A percentile compares a stretch with the other conserved stretches of the same genome.
Conservation (phyloP, 2,113 vertebrate genomes). For the western clawed frog (Xenopus tropicalis) region UCB_Xtro_10.0 CM004447.2:139638501-139639000, state of each 20-base stretch:
- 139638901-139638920: too few relatives aligned
- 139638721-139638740: constrained; percentile 17
- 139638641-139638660: constrained; percentile 18
- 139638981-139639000: too few relatives aligned
- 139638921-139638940: too few relatives aligned
- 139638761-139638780: constrained; percentile 20
- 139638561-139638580: too few relatives aligned
- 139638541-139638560: too few relatives aligned
- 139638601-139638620: constrained; percentile 34
- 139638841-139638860: too few relatives aligned
- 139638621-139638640: constrained; percentile 38
- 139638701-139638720: constrained; percentile 30
- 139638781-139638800: constrained; percentile 6
- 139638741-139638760: constrained; percentile 1
- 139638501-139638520: too few relatives aligned
- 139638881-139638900: too few relatives aligned
- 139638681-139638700: constrained; percentile 32
- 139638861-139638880: too few relatives aligned
- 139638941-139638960: too few relatives aligned
- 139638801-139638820: constrained; percentile 4
- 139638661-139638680: background rate
- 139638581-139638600: constrained; percentile 11
- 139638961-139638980: too few relatives aligned
- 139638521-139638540: too few relatives aligned
- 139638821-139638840: background rate